Percentiles rank a stretch among this genome's conserved stretches.
phyloP scores from a whole-genome alignment of 2,888 invertebrate species.

The Masnerella sp. region DNA sequence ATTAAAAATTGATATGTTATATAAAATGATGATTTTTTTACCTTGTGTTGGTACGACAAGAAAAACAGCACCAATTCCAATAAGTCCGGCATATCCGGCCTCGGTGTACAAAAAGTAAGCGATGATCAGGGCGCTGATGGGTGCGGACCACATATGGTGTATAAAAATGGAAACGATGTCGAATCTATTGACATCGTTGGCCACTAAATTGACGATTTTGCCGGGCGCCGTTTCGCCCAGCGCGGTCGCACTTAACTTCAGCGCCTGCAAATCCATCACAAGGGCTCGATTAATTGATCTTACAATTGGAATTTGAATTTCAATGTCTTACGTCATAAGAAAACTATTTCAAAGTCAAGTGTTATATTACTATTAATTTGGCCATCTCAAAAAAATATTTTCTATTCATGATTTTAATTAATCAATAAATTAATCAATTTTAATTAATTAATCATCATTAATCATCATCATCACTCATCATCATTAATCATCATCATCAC shows the following conservation, averaged over 20 bases:
- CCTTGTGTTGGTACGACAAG: conserved; percentile 93
- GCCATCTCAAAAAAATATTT: too few relatives aligned
- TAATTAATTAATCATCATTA: too few relatives aligned
- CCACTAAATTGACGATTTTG: conserved; percentile 79
- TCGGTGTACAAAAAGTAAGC: conserved; percentile 88
- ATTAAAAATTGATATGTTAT: neutral
- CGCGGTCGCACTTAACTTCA: conserved; percentile 77
- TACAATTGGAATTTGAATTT: neutral
- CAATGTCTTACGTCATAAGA: too few relatives aligned
- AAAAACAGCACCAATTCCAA: conserved; percentile 90
- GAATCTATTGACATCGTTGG: conserved; percentile 96
- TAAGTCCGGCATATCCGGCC: conserved; percentile 86
- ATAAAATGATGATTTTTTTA: too few relatives aligned
- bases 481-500: too few relatives aligned
- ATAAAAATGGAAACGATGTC: conserved; percentile 93
- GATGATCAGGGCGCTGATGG: conserved; percentile 84
- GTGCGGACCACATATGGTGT: conserved; percentile 95
- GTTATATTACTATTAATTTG: too few relatives aligned
- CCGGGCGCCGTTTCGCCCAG: conserved; percentile 86
- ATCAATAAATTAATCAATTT: too few relatives aligned
- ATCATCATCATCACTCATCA: too few relatives aligned
- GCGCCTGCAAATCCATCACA: conserved; percentile 51
- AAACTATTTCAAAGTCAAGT: too few relatives aligned
- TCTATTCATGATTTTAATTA: too few relatives aligned
- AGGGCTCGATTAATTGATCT: neutral